A percentile compares a stretch with the other conserved stretches of the same genome.
Evolutionary conservation across 2,888 invertebrate species (phyloP).

Genomic region (Melieria omissa): DNA sequence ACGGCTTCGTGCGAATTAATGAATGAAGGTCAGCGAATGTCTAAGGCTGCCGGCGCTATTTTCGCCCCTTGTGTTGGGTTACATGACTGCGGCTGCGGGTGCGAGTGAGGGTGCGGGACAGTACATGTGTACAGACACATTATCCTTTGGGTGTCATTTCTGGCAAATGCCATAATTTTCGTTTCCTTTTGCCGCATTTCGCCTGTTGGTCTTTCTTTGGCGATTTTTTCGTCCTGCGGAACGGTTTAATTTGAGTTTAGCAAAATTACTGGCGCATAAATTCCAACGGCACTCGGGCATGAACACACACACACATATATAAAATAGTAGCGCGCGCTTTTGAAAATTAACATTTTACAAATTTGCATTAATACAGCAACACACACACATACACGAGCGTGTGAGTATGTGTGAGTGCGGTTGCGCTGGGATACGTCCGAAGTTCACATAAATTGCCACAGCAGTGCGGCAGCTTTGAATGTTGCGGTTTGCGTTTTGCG

Average conservation of each 20-base stretch:
- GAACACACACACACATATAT: constrained; percentile 16
- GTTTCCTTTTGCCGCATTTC: not conserved
- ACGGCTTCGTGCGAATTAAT: constrained; percentile 21
- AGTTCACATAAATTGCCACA: too few relatives aligned
- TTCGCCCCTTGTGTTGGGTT: not conserved
- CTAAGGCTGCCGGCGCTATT: not conserved
- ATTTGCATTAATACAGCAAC: not conserved
- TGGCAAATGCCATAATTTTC: constrained; percentile 4
- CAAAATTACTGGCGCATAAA: not conserved
- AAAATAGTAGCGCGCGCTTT: too few relatives aligned
- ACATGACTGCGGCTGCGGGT: not conserved
- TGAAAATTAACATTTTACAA: not conserved
- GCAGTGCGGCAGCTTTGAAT: too few relatives aligned
- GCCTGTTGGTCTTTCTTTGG: not conserved
- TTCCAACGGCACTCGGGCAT: not conserved
- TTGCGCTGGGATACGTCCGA: too few relatives aligned
- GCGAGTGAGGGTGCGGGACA: not conserved
- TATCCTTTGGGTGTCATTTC: constrained; percentile 32
- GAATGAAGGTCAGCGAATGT: constrained; percentile 27
- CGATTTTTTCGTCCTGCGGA: not conserved
- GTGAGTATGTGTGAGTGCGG: not conserved
- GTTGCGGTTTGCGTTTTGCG: too few relatives aligned
- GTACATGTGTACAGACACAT: constrained; percentile 2
- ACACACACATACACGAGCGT: not conserved
- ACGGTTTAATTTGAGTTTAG: not conserved